A percentile compares a stretch with the other conserved stretches of the same genome.
Evolutionary conservation across 2,797 vertebrate species (phyloP).

Genomic region (Falco biarmicus): DNA sequence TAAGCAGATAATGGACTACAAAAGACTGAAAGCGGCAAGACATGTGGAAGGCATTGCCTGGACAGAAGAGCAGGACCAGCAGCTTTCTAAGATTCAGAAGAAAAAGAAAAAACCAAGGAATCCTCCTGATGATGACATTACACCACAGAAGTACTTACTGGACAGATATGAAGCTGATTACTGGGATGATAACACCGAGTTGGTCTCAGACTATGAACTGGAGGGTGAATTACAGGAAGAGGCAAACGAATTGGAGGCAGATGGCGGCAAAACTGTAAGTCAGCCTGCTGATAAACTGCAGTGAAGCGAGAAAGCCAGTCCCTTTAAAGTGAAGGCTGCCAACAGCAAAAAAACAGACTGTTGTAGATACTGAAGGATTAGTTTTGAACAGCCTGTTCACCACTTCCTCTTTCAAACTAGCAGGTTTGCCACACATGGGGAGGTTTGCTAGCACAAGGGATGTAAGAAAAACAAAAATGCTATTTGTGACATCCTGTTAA

Average conservation of each 20-base stretch:
- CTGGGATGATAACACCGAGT: background rate
- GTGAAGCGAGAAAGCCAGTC: background rate
- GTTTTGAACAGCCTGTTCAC: background rate
- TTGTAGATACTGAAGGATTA: background rate
- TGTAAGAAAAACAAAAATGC: background rate
- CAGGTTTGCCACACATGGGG: background rate
- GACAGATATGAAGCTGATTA: conserved; percentile 29
- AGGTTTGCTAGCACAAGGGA: background rate
- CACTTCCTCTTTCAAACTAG: background rate
- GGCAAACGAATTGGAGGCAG: background rate
- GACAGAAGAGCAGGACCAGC: conserved; percentile 61
- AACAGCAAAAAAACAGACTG: background rate
- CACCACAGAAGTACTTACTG: conserved; percentile 71
- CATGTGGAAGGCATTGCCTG: background rate
- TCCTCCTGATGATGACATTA: conserved; percentile 39
- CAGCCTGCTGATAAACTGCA: background rate
- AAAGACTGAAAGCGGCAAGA: conserved; percentile 61
- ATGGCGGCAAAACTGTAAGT: background rate
- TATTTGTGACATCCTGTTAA: background rate
- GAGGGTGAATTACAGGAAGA: conserved; percentile 34
- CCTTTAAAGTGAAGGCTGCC: background rate
- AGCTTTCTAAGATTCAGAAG: conserved; percentile 67
- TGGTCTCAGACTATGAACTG: background rate
- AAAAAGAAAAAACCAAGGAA: conserved; percentile 65
- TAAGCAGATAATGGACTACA: conserved; percentile 83